phyloP scores from a whole-genome alignment of 2,113 vertebrate genomes.

The Choloepus hoffmanni region DNA sequence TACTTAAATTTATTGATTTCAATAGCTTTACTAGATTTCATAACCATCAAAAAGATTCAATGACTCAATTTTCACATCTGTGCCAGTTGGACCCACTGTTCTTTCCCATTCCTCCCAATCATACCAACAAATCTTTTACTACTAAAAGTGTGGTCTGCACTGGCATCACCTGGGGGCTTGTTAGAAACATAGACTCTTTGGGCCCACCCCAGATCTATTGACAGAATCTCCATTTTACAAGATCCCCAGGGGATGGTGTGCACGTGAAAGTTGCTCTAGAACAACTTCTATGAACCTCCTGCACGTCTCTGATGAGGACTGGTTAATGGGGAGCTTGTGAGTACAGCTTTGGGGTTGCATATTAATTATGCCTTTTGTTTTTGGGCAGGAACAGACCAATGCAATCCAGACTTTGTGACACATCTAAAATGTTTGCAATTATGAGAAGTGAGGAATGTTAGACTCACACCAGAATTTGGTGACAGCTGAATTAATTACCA shows the following conservation, averaged over 20 bases:
- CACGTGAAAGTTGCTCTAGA: background rate
- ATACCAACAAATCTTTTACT: background rate
- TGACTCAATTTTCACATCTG: background rate
- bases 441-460: background rate
- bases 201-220: rapidly evolving
- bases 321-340: background rate
- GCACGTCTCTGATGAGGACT: background rate
- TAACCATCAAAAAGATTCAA: background rate
- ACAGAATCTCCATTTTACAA: background rate
- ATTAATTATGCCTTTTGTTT: background rate
- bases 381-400: background rate
- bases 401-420: background rate
- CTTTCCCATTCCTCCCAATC: background rate
- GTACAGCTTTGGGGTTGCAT: background rate
- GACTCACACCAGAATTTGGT: conserved; percentile 7
- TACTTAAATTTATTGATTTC: background rate
- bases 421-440: conserved; percentile 12
- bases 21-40: background rate
- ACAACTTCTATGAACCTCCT: background rate
- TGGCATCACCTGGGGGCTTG: background rate
- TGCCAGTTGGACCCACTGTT: background rate
- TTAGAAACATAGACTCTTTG: background rate
- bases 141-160: background rate
- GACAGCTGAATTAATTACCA: conserved; percentile 33
- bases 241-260: background rate